Evolutionary conservation across 2,113 vertebrate species (phyloP), one percentile per base, ranked within the genome.

Genomic region (Limanda limanda): DNA sequence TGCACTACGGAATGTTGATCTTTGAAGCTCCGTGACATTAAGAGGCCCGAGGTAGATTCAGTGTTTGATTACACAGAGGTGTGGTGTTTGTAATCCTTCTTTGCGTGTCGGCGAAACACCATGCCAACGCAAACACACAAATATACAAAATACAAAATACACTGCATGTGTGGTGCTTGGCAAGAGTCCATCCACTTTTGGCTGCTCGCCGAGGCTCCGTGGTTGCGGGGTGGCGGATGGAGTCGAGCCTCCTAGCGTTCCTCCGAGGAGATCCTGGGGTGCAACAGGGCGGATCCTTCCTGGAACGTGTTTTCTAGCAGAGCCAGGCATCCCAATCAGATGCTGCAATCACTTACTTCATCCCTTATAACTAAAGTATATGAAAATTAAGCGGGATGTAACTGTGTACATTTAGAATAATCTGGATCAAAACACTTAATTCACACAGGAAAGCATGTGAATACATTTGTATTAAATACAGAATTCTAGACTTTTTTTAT

Each of bases 81-180:
- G 47, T 51, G 15, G 47, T 51, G 17, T 6, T 18, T 51, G 12
- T 37, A 0, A 37, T 37, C 35, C 35, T 37, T 17, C 45, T 18
- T 15, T 17, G 47, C 18, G 5, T 40, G 64, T 78, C 61, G 84
- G 63, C 67, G 56, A 63, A 76, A 71, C 61, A 54, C 61, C 17
- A 61, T 51, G 47, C 47, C 47, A 51, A 51, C 47, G 18, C 18
- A 51, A 15, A 51, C 47, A 51, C 47, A 17, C 47, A 6, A 31
- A 31, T 5, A 48, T 3, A 17, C 47, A 48, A 4, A 51, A 51
- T 5, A 48, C 6, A 17, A 47, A 47, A 14, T 4, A 13, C 11
- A 51, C 47, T 51, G 59, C 21, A 37, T 78, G 77, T 83, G 27
- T 64, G 45, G 42, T 18, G 18, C n/a, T 48, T 88, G 82, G 84